Evolutionary conservation across 2,797 vertebrate genomes (phyloP).

Genomic region (Miopithecus talapoin): DNA sequence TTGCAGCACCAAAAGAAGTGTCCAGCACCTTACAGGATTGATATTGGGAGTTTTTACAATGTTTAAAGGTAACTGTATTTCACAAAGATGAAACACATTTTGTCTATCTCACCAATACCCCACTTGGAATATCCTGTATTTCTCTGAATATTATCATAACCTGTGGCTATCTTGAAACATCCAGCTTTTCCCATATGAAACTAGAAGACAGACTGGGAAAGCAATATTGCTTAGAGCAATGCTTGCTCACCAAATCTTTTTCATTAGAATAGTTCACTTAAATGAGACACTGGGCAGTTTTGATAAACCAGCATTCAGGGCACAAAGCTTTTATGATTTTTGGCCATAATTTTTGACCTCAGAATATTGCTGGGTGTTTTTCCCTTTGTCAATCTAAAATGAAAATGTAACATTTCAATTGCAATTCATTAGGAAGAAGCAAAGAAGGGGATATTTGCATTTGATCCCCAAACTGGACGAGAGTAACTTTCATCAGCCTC

Average conservation of each 20-base stretch:
- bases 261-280: conserved; percentile 81
- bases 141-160: conserved; percentile 50
- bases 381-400: conserved; percentile 84
- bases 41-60: neutral
- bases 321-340: conserved; percentile 79
- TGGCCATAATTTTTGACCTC: conserved; percentile 83
- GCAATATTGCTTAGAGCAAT: conserved; percentile 62
- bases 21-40: neutral
- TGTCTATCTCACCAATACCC: neutral
- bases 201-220: conserved; percentile 59
- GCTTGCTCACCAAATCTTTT: conserved; percentile 77
- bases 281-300: conserved; percentile 80
- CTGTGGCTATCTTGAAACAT: conserved; percentile 67
- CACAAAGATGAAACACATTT: neutral
- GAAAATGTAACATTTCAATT: conserved; percentile 85
- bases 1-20: neutral
- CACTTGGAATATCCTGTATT: conserved; percentile 42
- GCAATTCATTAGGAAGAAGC: conserved; percentile 80
- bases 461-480: conserved; percentile 84
- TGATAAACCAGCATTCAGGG: conserved; percentile 80
- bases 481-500: conserved; percentile 83
- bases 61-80: neutral
- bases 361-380: conserved; percentile 82
- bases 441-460: conserved; percentile 75
- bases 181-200: conserved; percentile 66